phyloP scores from a whole-genome alignment of 2,113 vertebrate genomes.

The Regulus satrapa region DNA sequence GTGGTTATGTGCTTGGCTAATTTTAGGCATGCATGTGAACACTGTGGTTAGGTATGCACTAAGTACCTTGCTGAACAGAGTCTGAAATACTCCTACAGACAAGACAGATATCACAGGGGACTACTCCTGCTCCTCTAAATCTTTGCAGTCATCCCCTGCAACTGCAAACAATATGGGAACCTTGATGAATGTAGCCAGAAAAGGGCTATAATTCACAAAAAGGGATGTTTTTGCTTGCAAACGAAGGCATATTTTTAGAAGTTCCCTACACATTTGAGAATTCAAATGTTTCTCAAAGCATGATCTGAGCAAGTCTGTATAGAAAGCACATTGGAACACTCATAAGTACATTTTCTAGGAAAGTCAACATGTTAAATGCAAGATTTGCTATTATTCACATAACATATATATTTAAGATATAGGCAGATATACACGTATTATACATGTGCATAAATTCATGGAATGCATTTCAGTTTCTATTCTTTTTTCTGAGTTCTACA shows the following conservation, averaged over 20 bases:
- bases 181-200: neutral
- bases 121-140: neutral
- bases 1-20: neutral
- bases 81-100: neutral
- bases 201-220: neutral
- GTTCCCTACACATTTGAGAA: neutral
- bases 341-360: neutral
- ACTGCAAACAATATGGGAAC: neutral
- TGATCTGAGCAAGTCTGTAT: neutral
- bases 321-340: neutral
- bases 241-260: neutral
- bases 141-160: neutral
- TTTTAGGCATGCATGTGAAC: neutral
- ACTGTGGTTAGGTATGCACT: neutral
- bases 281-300: neutral
- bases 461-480: neutral
- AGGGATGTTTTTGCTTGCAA: neutral
- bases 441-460: neutral
- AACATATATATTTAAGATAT: neutral
- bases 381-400: neutral
- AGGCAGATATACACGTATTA: neutral
- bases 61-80: neutral
- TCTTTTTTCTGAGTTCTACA: neutral
- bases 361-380: neutral
- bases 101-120: neutral